Base-by-base conservation (phyloP, 2,797 vertebrate species). In the Dipus sagitta region DNA sequence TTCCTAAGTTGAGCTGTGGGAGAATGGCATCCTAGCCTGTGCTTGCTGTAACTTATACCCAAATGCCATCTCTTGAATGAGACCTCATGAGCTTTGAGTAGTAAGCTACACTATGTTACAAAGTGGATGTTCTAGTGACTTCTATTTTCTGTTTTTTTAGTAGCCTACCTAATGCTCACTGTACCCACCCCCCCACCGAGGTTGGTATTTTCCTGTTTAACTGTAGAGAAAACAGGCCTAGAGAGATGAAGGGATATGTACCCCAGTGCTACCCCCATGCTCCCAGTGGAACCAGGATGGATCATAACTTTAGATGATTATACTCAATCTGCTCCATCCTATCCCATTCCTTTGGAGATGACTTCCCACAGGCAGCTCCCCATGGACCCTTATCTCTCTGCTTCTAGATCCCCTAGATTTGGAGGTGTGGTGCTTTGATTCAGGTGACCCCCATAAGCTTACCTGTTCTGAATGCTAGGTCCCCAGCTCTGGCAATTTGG, bases 51-150 rank as follows among this genome's bases (percentile, higher is more conserved):
- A 28, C 84, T 78, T 64, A 52, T 38, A 65, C 62, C 83, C 47
- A 95, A 96, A 96, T 47, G 6, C n/a, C 10, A 83, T 80, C n/a
- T 75, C 70, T 90, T 64, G 94, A 96, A 65, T 85, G 92, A 64
- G 62, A 78, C 52, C 60, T 83, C 47, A 14, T 62, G 38, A 3
- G 38, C 79, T 88, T 84, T 68, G 71, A 85, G 75, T 91, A 87
- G 77, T 91, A 86, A 96, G 70, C 67, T 96, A 76, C 85, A 88
- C 95, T 96, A 72, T 86, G 70, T 77, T 94, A 60, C 18, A 23
- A 95, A 47, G 30, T 65, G 96, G 95, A 90, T 65, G 13, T 23
- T 58, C 54, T 78, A 78, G 32, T 20, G 10, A 18, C 52, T 78
- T 47, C 47, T 47, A 47, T 47, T 47, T 47, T 42, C 42, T 42